Evolutionary conservation across 2,888 invertebrate genomes (phyloP), one percentile per base, ranked within the genome.

Genomic region (Cephus sareptanus): DNA sequence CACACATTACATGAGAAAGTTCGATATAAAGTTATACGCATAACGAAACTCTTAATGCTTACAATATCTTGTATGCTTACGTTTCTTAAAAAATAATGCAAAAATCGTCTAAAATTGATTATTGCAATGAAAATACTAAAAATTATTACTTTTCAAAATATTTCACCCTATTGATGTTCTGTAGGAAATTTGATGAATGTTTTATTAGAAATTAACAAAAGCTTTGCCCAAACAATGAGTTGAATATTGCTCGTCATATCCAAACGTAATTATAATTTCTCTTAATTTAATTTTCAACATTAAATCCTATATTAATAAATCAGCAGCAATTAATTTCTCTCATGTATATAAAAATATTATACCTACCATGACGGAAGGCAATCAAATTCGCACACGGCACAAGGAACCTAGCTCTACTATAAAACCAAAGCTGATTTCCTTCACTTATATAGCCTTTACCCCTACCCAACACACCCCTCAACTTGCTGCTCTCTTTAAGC

Each of bases 371-470:
- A 34, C 68, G 70, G n/a, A 69, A 75, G 4, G 34, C 12, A 13
- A 71, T 31, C 33, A 84, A 79, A 76, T 80, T 82, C 40, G 77
- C 81, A 81, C 85, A 80, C 85, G 82, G 83, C 86, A 86, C 86
- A 85, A 82, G 85, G 77, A 83, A 87, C 82, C 87, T 87, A 85
- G 87, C 86, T 86, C 83, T 80, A 90, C 90, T 90, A 88, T 87
- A 90, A 89, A 87, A 87, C 81, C 84, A 84, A 87, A 87, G 81
- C 85, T 76, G 75, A 76, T 83, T 83, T 86, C 85, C 87, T 88
- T 88, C 85, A 86, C 88, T 91, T 91, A 90, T 91, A 91, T 90
- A 90, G 90, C 88, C 86, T 89, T 86, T 87, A 85, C 85, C 88
- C 89, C 90, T 87, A 85, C 90, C 85, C 73, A 33, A 34, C 12